Conservation (phyloP, 1,140 invertebrate genomes). For the Macrosteles quadrilineatus region DNA sequence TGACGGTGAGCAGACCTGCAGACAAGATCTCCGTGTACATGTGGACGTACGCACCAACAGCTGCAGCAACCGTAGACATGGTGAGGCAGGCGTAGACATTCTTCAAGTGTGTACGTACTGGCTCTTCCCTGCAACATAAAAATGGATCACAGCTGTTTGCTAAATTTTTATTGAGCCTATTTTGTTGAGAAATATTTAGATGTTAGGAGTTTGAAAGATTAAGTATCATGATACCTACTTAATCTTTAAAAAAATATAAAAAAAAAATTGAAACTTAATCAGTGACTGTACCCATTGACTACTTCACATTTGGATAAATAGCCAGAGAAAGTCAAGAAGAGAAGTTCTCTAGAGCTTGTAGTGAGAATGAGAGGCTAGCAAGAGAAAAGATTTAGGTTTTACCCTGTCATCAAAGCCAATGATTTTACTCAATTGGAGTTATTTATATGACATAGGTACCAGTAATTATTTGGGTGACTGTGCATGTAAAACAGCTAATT, state of each 20-base stretch:
- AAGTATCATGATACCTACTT: neutral
- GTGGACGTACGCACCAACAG: conserved; percentile 78
- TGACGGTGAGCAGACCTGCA: conserved; percentile 74
- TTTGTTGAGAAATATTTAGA: neutral
- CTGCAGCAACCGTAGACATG: conserved; percentile 77
- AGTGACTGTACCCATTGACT: neutral
- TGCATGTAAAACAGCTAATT: too few relatives aligned
- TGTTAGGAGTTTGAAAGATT: neutral
- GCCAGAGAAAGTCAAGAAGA: too few relatives aligned
- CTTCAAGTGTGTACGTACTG: conserved; percentile 85
- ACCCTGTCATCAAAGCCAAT: too few relatives aligned
- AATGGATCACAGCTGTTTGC: neutral
- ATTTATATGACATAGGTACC: too few relatives aligned
- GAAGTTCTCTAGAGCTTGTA: too few relatives aligned
- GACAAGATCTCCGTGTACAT: conserved; percentile 70
- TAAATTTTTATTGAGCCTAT: neutral
- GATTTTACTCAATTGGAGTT: too few relatives aligned
- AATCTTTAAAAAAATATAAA: neutral
- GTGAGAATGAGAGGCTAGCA: too few relatives aligned
- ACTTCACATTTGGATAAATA: too few relatives aligned
- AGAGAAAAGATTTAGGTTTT: too few relatives aligned
- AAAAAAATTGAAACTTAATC: too few relatives aligned
- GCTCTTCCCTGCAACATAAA: conserved; percentile 70
- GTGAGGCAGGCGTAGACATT: conserved; percentile 93
- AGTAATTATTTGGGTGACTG: too few relatives aligned